Conservation (phyloP, 2,797 vertebrate species). For the Cottoperca gobio region DNA sequence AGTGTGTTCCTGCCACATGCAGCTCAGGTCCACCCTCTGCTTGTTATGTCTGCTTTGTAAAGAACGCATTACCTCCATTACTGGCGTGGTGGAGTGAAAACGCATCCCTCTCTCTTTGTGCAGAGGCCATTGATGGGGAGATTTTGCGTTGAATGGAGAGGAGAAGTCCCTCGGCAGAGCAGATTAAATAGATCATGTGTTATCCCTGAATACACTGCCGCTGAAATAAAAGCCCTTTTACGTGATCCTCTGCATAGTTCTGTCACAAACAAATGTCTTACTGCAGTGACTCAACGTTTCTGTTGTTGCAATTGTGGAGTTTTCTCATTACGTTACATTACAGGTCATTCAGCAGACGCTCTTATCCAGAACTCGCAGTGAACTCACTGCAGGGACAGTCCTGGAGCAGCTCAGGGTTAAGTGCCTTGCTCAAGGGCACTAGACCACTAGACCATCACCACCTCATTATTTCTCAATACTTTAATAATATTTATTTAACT, state of each 20-base stretch:
- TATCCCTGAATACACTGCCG: conserved; percentile 59
- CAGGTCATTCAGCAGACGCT: no score
- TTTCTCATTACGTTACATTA: background rate
- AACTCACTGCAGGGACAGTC: no score
- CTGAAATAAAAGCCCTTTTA: conserved; percentile 57
- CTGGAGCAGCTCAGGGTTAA: no score
- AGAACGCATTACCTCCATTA: conserved; percentile 40
- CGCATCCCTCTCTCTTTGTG: conserved; percentile 68
- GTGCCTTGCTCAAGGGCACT: no score
- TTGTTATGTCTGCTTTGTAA: conserved; percentile 19
- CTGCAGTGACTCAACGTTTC: conserved; percentile 12
- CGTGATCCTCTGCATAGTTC: conserved; percentile 37
- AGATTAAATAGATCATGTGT: conserved; percentile 69
- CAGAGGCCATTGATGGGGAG: conserved; percentile 58
- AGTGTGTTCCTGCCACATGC: background rate
- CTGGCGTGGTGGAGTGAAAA: conserved; percentile 37
- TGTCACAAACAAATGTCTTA: background rate
- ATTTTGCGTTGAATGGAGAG: conserved; percentile 62
- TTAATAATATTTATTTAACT: background rate
- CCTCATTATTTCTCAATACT: background rate
- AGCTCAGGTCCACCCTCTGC: conserved; percentile 22
- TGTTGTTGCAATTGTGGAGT: background rate
- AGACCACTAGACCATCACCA: no score
- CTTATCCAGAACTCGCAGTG: no score
- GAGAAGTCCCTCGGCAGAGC: conserved; percentile 65